Evolutionary conservation across 2,888 invertebrate genomes (phyloP), one percentile per base, ranked within the genome.

Genomic region (Ypsolopha sequella): DNA sequence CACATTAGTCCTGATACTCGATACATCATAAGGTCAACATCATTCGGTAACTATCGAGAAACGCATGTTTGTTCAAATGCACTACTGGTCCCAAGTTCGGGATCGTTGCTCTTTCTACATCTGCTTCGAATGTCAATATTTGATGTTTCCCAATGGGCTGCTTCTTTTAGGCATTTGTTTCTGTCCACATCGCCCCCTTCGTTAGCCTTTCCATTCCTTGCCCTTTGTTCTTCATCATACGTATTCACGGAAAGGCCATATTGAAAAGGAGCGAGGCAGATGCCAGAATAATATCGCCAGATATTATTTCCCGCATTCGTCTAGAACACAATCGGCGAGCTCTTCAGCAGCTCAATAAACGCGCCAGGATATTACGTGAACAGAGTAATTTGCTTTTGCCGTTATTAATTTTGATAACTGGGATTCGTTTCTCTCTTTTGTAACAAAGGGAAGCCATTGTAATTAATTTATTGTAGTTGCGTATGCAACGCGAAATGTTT

Each of bases 351-450:
- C 68, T 73, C 65, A 73, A 73, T 70, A 77, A 76, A 72, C 66
- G 64, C 73, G 63, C 61, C 13, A 76, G 81, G 80, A 84, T 82
- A 80, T 82, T 80, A 82, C 80, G 78, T 79, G 77, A 73, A 68
- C 78, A 69, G 65, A 73, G 73, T 70, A 77, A 84, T 84, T 82
- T 81, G 81, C 67, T 81, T 80, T 76, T 74, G 80, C 75, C 70
- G 82, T 81, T 81, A 82, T 84, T 84, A 82, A 81, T 82, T 81
- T 80, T 80, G 81, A 80, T 82, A 84, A 81, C 82, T 81, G 84
- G 80, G 81, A 82, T 85, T 80, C 76, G 82, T 81, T 81, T 84
- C 82, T 81, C 82, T 81, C 80, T 82, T 84, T 80, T 80, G 80
- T 81, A 82, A 84, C 82, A 84, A 84, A 84, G 80, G 80, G 80